Evolutionary conservation across 2,888 invertebrate genomes (phyloP), one percentile per base, ranked within the genome.

Genomic region (Mesopsocus fuscifrons): DNA sequence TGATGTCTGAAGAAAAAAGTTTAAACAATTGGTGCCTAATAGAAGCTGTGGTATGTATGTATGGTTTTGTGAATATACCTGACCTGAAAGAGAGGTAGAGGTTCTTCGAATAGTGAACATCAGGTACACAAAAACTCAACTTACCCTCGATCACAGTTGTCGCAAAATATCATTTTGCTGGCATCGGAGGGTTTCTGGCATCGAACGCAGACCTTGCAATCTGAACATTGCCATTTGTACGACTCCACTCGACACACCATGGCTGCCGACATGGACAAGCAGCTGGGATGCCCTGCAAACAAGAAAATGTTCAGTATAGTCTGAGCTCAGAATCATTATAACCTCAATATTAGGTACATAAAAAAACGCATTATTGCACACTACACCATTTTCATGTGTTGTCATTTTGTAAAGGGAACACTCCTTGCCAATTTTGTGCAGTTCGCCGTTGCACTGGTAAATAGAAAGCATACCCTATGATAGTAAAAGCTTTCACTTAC

Each of bases 81-180:
- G n/a, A n/a, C n/a, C n/a, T n/a, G n/a, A n/a, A n/a, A n/a, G n/a
- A n/a, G n/a, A n/a, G n/a, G n/a, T n/a, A 18, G 32, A 11, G 15
- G 18, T 16, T 16, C 23, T 33, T 26, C 30, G 1, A 34, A 22
- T 31, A 41, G n/a, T 17, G n/a, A 17, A 41, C 32, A 23, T 40
- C 16, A 42, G 31, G 32, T 11, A 21, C 5, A 21, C 42, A 47
- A 30, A 35, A 42, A 41, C 20, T 43, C 41, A 38, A 49, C 56
- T 52, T 55, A 68, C 62, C 91, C 91, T 57, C 91, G 69, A 65
- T 92, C 92, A 64, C 92, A 94, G 55, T 82, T 77, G 61, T 92
- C 91, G 62, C 92, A 94, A 64, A 82, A 89, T 55, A 92, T 71
- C 85, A 91, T 88, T 64, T 85, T 83, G 56, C 84, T 84, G 65